Percentiles rank a stretch among this genome's conserved stretches.
Conservation (phyloP, 2,113 vertebrate species). For the Peromyscus californicus region DNA sequence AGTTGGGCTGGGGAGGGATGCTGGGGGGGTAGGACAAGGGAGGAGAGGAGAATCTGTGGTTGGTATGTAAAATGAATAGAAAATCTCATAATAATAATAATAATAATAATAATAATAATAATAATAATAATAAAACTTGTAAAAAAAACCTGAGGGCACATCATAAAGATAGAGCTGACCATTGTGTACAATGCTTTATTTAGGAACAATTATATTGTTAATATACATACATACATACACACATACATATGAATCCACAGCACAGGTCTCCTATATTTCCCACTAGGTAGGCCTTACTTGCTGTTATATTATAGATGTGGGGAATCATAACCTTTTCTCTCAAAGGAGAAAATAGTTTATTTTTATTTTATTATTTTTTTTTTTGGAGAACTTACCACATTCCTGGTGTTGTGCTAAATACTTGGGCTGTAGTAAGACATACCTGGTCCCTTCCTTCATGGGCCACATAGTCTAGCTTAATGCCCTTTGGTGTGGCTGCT, state of each 20-base stretch:
- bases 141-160: background rate
- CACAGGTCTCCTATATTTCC: background rate
- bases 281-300: background rate
- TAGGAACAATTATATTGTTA: background rate
- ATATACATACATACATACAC: background rate
- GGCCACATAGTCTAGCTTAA: background rate
- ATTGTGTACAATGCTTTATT: background rate
- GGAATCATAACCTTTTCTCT: background rate
- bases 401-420: background rate
- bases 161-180: background rate
- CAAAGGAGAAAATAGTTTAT: background rate
- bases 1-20: too few species aligned
- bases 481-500: background rate
- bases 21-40: too few species aligned
- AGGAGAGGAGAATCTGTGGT: too few species aligned
- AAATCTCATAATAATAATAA: too few species aligned
- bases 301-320: background rate
- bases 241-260: background rate
- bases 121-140: too few species aligned
- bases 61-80: too few species aligned
- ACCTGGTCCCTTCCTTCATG: background rate
- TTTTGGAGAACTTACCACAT: background rate
- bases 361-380: background rate
- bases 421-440: background rate
- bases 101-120: too few species aligned